Percentiles rank a stretch among this genome's conserved stretches.
Evolutionary conservation across 1,140 invertebrate genomes (phyloP).

Genomic region (Tetranychus cinnabarinus): DNA sequence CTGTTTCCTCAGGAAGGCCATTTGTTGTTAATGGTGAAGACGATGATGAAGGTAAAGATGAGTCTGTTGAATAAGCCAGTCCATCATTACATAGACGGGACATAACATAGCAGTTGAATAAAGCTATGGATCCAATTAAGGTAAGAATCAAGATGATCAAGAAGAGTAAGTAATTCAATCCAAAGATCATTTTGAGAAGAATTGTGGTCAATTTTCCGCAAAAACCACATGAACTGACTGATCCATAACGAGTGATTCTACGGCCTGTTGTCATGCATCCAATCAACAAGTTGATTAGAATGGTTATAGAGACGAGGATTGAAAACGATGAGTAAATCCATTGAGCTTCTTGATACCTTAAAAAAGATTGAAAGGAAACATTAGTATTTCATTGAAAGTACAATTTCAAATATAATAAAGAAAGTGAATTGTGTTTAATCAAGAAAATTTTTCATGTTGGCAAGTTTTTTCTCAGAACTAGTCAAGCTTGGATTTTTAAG

Average conservation of each 20-base stretch:
- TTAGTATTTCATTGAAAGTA: background rate
- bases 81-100: constrained; percentile 7
- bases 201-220: constrained; percentile 1
- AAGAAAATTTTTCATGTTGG: background rate
- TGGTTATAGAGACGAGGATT: background rate
- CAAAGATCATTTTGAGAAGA: constrained; percentile 1
- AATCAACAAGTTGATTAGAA: constrained; percentile 5
- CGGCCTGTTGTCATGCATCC: constrained; percentile 6
- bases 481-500: too few species aligned
- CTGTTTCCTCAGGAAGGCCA: background rate
- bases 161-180: constrained; percentile 4
- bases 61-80: background rate
- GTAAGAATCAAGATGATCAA: constrained; percentile 1
- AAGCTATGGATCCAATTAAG: background rate
- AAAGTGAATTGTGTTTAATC: background rate
- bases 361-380: background rate
- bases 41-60: background rate
- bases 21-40: background rate
- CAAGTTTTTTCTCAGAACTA: too few species aligned
- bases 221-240: background rate
- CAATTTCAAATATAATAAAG: background rate
- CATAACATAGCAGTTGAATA: constrained; percentile 4
- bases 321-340: background rate
- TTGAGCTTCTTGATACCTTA: background rate
- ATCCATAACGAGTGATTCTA: background rate